These are phyloP conservation scores for Albula glossodonta DNA, from an alignment of 2,113 vertebrate genomes.

Conservation along the genomic window DNA sequence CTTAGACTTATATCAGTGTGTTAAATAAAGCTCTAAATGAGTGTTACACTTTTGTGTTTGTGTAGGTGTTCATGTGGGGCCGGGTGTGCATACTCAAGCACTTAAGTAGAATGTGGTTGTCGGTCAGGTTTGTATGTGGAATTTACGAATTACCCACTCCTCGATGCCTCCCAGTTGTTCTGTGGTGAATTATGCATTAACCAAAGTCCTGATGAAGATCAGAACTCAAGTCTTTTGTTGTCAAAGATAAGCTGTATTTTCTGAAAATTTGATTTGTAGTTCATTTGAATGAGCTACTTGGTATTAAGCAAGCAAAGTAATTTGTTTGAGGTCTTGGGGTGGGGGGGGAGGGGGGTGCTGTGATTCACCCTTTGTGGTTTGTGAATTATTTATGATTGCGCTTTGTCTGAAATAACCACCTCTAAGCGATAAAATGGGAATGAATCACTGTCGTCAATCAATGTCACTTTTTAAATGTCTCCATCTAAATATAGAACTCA, in stretches of 20 bases:
- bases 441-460: constrained; percentile 3
- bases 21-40: too few species aligned
- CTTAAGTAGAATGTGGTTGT: too few species aligned
- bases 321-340: background rate
- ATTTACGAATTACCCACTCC: too few species aligned
- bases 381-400: constrained; percentile 7
- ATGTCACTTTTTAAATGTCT: background rate
- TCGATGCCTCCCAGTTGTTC: background rate
- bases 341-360: background rate
- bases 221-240: background rate
- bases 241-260: background rate
- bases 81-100: too few species aligned
- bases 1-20: too few species aligned
- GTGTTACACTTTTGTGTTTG: too few species aligned
- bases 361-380: background rate
- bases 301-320: background rate
- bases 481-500: constrained; percentile 1
- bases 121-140: too few species aligned
- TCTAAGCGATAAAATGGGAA: background rate
- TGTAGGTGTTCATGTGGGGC: too few species aligned
- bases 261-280: background rate
- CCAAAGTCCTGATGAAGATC: background rate
- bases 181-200: background rate
- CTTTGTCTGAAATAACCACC: background rate
- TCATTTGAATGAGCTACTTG: background rate